Evolutionary conservation across 1,140 invertebrate genomes (phyloP).

Genomic region (Drosophila elegans): DNA sequence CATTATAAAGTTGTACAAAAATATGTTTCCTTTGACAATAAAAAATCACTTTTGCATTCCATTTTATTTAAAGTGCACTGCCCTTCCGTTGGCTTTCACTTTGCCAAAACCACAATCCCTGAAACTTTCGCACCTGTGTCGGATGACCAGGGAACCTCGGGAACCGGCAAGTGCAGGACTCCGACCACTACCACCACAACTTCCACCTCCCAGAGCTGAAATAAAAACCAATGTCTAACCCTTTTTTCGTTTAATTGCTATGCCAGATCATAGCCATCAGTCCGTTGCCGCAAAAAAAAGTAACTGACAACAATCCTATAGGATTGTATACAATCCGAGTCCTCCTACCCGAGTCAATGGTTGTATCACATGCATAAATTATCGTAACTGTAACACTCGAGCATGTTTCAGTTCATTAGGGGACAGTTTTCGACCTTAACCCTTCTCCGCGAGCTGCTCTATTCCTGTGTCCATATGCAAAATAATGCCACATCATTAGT

Average conservation of each 20-base stretch:
- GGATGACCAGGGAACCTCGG: constrained; percentile 34
- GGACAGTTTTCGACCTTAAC: constrained; percentile 51
- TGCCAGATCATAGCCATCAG: constrained; percentile 44
- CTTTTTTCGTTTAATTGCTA: constrained; percentile 56
- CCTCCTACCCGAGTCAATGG: constrained; percentile 63
- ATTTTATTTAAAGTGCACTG: constrained; percentile 5
- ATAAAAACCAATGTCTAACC: constrained; percentile 35
- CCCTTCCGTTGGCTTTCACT: constrained; percentile 7
- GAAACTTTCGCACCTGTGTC: constrained; percentile 59
- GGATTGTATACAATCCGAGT: not conserved
- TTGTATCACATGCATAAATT: constrained; percentile 73
- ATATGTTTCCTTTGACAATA: not conserved
- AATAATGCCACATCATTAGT: constrained; percentile 79
- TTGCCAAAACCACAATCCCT: constrained; percentile 28
- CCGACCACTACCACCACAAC: constrained; percentile 9
- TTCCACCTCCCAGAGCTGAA: not conserved
- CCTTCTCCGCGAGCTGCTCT: constrained; percentile 33
- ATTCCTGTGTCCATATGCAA: constrained; percentile 62
- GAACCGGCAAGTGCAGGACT: constrained; percentile 13
- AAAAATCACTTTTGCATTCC: not conserved
- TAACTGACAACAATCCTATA: constrained; percentile 26
- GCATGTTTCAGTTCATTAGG: constrained; percentile 76
- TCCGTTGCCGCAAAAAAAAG: not conserved
- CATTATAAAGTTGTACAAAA: not conserved
- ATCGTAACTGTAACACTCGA: constrained; percentile 66